Evolutionary conservation across 2,888 invertebrate genomes (phyloP), one percentile per base, ranked within the genome.

Genomic region (Yponomeuta malinellus): DNA sequence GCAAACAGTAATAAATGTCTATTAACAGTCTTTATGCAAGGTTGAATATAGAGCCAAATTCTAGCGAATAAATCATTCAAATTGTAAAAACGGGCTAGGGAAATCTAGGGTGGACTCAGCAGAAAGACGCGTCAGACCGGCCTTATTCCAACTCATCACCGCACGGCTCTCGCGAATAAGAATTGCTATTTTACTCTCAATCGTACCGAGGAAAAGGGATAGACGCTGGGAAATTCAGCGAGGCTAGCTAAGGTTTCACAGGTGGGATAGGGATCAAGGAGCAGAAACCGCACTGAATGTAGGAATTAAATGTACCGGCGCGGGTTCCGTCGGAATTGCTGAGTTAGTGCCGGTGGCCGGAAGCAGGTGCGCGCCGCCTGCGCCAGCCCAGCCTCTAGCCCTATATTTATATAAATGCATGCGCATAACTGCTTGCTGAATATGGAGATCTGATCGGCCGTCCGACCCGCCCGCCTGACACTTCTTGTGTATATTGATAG

Each of bases 261-360:
- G 10, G n/a, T 29, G 15, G 23, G 63, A 59, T 63, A 2, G n/a
- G 29, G 31, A 70, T 70, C 43, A 65, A 65, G 70, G n/a, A 31
- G 67, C 48, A 69, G 71, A 69, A 71, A 72, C 72, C 72, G 70
- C 71, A 71, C 77, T 71, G 66, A 70, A 68, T 73, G 73, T 75
- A 76, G 82, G 85, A 87, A 86, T 85, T 86, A 87, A 88, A 88
- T 86, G 86, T 86, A 84, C 81, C 83, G 83, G 83, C 78, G 68
- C 71, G 68, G 83, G 82, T 82, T 83, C 81, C 82, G 72, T 69
- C 71, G 82, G 83, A 82, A 84, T 84, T 83, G 86, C 86, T 87
- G 87, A 86, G 86, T 84, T 86, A 84, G 86, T 84, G 80, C 80
- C 81, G 81, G 84, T 80, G 81, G 80, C 84, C 87, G 87, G 88